phyloP scores from a whole-genome alignment of 2,113 vertebrate species.

The Paedocypris sp. region DNA sequence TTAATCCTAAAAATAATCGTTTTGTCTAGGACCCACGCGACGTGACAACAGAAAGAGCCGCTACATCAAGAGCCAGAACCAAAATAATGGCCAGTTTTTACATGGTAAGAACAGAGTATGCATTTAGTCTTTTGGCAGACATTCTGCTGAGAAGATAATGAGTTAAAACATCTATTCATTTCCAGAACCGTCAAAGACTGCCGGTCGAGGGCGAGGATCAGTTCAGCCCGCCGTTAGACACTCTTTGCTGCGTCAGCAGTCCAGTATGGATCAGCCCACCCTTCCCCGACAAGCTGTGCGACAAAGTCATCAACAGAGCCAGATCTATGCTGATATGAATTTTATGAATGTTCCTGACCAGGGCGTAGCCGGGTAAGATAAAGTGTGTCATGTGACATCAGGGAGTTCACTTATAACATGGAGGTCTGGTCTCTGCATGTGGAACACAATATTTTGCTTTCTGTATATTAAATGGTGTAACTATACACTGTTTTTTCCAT shows the following conservation, averaged over 20 bases:
- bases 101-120: slow-evolving; percentile 40
- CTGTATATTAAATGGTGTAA: neutral
- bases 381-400: neutral
- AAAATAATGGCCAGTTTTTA: neutral
- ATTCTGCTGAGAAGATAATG: too few relatives aligned
- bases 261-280: slow-evolving; percentile 67
- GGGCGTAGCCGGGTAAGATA: slow-evolving; percentile 68
- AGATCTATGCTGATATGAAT: slow-evolving; percentile 46
- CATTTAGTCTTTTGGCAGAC: too few relatives aligned
- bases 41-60: slow-evolving; percentile 65
- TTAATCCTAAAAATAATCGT: too few relatives aligned
- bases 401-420: neutral
- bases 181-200: slow-evolving; percentile 21
- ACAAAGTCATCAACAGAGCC: neutral
- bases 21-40: slow-evolving; percentile 68
- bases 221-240: slow-evolving; percentile 31
- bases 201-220: neutral
- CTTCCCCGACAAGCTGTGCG: slow-evolving; percentile 54
- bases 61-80: slow-evolving; percentile 32
- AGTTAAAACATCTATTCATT: too few relatives aligned
- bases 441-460: neutral
- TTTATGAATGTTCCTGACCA: slow-evolving; percentile 75
- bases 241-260: slow-evolving; percentile 57
- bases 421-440: neutral
- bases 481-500: neutral